phyloP scores from a whole-genome alignment of 2,113 vertebrate genomes.

The Ailurus styani region DNA sequence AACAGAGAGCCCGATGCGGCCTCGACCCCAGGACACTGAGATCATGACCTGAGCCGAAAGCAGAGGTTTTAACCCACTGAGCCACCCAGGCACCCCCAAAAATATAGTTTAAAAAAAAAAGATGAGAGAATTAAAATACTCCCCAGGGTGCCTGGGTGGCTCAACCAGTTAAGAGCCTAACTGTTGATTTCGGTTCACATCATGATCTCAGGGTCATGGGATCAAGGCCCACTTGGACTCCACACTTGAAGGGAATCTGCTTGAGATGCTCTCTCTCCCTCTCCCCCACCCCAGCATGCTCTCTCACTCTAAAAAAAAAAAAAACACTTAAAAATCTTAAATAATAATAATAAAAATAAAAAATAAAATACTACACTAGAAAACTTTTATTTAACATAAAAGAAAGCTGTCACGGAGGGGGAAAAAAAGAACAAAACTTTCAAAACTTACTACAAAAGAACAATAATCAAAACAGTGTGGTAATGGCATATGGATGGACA shows the following conservation, averaged over 20 bases:
- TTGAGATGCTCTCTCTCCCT: background rate
- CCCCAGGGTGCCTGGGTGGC: background rate
- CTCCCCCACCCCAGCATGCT: background rate
- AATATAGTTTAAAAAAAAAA: background rate
- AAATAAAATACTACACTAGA: background rate
- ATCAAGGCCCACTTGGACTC: background rate
- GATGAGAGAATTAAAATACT: background rate
- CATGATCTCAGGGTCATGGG: background rate
- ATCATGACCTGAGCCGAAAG: too few relatives aligned
- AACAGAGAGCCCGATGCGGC: too few relatives aligned
- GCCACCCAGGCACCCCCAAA: too few relatives aligned
- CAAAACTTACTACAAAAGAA: background rate
- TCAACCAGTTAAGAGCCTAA: background rate
- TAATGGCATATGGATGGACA: background rate
- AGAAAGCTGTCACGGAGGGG: background rate
- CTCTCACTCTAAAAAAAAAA: background rate
- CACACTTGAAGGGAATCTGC: background rate
- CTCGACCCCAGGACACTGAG: too few relatives aligned
- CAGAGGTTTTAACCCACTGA: too few relatives aligned
- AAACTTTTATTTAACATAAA: background rate
- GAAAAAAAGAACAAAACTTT: background rate
- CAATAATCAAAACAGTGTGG: background rate
- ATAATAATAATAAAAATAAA: background rate
- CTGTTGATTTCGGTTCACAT: background rate
- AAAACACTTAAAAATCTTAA: background rate